These are phyloP conservation scores for Prunella fulvescens DNA, from an alignment of 2,113 vertebrate genomes.

Conservation along the genomic window DNA sequence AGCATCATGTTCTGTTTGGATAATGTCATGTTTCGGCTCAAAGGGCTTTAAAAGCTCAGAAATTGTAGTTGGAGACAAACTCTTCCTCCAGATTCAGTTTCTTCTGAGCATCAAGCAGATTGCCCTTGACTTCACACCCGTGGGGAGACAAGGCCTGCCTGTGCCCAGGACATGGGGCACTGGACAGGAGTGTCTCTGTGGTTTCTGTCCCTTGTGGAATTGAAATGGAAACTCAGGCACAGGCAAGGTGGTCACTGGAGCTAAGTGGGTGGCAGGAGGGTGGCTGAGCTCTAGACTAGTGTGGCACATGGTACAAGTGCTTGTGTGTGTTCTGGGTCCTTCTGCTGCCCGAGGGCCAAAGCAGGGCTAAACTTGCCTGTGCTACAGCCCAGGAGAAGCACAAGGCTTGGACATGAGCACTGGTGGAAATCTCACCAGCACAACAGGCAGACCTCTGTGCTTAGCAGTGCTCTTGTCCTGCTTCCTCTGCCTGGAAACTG, in stretches of 20 bases:
- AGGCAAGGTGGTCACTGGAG: neutral
- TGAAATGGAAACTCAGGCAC: fast-evolving
- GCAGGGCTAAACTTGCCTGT: neutral
- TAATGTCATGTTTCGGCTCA: neutral
- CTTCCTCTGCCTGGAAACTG: neutral
- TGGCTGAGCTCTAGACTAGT: neutral
- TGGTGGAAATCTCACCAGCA: neutral
- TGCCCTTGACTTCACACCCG: fast-evolving
- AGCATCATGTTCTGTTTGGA: neutral
- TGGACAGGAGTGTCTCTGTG: fast-evolving
- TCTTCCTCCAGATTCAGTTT: neutral
- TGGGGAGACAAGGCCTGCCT: neutral
- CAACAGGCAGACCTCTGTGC: neutral
- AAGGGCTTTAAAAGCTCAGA: neutral
- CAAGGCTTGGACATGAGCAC: fast-evolving
- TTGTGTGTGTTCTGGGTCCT: fast-evolving
- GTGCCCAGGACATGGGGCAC: fast-evolving
- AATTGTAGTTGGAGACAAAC: neutral
- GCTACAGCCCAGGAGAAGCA: neutral
- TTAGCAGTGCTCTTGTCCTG: neutral
- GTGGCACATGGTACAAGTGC: fast-evolving
- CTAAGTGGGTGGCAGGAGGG: neutral
- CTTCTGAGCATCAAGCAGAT: neutral
- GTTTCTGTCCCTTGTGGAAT: neutral
- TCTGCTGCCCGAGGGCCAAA: neutral